phyloP scores from a whole-genome alignment of 2,888 invertebrate genomes.

The Chymomyza amoena region DNA sequence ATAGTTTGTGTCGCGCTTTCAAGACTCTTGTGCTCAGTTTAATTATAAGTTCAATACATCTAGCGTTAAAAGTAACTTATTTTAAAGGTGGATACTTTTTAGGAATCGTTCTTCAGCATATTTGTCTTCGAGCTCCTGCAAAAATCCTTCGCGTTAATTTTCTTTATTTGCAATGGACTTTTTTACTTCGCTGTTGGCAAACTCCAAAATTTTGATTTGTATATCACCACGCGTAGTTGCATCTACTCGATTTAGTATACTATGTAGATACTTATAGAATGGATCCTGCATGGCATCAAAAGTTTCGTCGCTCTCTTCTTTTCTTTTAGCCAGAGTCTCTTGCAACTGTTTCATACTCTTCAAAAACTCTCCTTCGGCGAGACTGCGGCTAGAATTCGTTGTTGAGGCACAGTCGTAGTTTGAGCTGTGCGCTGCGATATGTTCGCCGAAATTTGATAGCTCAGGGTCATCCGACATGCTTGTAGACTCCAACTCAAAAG shows the following conservation, averaged over 20 bases:
- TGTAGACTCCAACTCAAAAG: neutral
- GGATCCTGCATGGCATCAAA: slow-evolving; percentile 16
- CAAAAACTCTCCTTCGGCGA: slow-evolving; percentile 24
- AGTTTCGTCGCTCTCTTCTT: slow-evolving; percentile 4
- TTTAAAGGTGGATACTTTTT: too few species aligned
- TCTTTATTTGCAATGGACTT: neutral
- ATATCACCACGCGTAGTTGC: slow-evolving; percentile 31
- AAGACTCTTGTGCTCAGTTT: too few species aligned
- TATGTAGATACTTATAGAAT: slow-evolving; percentile 44
- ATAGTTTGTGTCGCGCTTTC: too few species aligned
- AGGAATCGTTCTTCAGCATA: too few species aligned
- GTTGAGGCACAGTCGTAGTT: neutral
- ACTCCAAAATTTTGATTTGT: slow-evolving; percentile 34
- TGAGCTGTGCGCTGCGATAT: neutral
- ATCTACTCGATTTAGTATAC: slow-evolving; percentile 33
- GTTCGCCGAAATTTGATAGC: neutral
- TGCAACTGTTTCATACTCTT: slow-evolving; percentile 32
- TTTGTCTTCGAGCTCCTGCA: too few species aligned
- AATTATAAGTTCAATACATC: neutral
- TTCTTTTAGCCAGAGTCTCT: slow-evolving; percentile 10
- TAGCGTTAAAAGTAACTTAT: neutral
- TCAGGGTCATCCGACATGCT: neutral
- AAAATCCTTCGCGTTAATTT: neutral
- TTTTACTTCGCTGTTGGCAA: slow-evolving; percentile 28
- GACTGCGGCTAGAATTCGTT: neutral